Percentiles rank a stretch among this genome's conserved stretches.
These are phyloP conservation scores for Panopea generosa DNA, from an alignment of 2,888 invertebrate species.

Conservation along the genomic window DNA sequence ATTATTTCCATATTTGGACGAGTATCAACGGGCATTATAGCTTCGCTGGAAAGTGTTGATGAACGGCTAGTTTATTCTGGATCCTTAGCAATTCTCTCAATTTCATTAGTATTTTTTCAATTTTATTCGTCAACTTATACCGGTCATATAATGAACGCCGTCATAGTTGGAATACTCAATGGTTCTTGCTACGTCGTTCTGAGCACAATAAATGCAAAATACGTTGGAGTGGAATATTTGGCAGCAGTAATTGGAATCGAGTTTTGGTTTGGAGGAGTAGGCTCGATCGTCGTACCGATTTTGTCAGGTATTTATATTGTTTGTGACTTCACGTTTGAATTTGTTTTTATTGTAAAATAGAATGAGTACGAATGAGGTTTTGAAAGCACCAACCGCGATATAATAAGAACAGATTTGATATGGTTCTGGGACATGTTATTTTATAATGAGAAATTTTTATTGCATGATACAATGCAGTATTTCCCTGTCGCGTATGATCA, in stretches of 20 bases:
- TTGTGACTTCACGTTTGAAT: not conserved
- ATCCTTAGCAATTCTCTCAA: not conserved
- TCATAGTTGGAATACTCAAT: conserved; percentile 11
- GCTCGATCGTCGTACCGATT: conserved; percentile 1
- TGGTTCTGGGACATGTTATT: too few relatives aligned
- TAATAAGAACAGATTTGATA: too few relatives aligned
- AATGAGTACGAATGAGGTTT: too few relatives aligned
- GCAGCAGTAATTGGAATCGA: conserved; percentile 11
- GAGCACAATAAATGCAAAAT: conserved; percentile 2
- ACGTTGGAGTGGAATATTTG: conserved; percentile 13
- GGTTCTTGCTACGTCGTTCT: conserved; percentile 7
- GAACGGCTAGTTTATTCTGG: conserved; percentile 11
- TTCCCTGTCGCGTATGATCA: too few relatives aligned
- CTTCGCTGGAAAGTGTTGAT: not conserved
- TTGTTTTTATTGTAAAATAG: too few relatives aligned
- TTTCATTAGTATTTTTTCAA: conserved; percentile 1
- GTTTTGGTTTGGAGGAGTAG: conserved; percentile 17
- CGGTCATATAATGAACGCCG: conserved; percentile 8
- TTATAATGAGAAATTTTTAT: too few relatives aligned
- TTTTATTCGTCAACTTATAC: conserved; percentile 14
- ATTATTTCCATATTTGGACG: conserved; percentile 5
- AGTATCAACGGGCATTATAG: conserved; percentile 4
- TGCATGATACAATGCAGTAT: too few relatives aligned
- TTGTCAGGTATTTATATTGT: not conserved
- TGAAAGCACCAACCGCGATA: too few relatives aligned